These are phyloP conservation scores for Sclerurus mexicanus DNA, from an alignment of 2,113 vertebrate species.

Conservation along the genomic window DNA sequence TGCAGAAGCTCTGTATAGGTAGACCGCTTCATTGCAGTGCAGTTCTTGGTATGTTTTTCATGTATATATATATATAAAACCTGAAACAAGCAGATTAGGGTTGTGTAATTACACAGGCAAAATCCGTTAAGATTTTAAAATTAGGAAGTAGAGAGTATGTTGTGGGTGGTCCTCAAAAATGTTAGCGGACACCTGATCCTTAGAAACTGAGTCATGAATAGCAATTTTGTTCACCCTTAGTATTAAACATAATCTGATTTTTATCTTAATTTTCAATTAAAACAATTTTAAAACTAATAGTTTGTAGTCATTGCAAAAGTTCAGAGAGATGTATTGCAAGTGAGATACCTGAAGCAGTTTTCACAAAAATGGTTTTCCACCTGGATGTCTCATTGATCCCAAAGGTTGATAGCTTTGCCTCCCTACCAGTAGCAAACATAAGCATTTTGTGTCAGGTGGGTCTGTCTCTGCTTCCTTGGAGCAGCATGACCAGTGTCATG, in stretches of 20 bases:
- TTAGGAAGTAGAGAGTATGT: neutral
- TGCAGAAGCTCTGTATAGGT: neutral
- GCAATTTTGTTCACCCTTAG: neutral
- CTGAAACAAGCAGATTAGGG: neutral
- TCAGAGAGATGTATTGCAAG: neutral
- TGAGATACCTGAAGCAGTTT: neutral
- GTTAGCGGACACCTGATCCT: neutral
- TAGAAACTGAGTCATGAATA: neutral
- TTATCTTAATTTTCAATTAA: neutral
- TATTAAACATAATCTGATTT: neutral
- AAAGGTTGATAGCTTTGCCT: neutral
- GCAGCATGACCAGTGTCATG: neutral
- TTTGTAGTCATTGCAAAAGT: neutral
- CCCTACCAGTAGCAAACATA: neutral
- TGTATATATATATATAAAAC: neutral
- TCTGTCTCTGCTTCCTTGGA: neutral
- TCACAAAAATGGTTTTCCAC: neutral
- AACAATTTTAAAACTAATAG: neutral
- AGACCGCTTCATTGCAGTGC: neutral
- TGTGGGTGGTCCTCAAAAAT: neutral
- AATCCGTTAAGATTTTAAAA: neutral
- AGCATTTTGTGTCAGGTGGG: neutral
- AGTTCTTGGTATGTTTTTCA: neutral
- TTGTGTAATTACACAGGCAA: neutral
- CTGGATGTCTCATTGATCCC: neutral